phyloP scores from a whole-genome alignment of 2,888 invertebrate species.

The Ferrisia virgata region DNA sequence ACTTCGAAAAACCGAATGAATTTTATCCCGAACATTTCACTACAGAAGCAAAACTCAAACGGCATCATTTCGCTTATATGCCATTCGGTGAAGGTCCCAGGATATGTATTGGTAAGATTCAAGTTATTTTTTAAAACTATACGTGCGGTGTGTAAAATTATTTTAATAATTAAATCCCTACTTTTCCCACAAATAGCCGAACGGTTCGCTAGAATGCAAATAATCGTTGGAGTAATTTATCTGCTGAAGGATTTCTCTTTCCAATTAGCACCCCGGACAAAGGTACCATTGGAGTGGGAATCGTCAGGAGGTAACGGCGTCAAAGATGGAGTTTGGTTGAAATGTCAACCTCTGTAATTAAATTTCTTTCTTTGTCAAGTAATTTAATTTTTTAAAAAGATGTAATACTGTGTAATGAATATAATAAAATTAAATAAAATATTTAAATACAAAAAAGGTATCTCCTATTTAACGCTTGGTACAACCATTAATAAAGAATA shows the following conservation, averaged over 20 bases:
- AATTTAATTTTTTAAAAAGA: no score
- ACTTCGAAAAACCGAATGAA: slow-evolving; percentile 54
- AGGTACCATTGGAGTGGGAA: slow-evolving; percentile 17
- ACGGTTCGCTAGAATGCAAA: slow-evolving; percentile 37
- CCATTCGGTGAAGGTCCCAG: slow-evolving; percentile 54
- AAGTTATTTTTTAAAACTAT: not conserved
- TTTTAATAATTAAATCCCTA: no score
- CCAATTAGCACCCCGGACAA: slow-evolving; percentile 28
- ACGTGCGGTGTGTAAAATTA: not conserved
- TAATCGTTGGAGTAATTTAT: slow-evolving; percentile 27
- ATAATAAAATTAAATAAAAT: no score
- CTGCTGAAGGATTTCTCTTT: slow-evolving; percentile 26
- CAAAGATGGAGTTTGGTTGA: not conserved
- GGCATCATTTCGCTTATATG: slow-evolving; percentile 51
- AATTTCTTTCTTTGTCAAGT: not conserved
- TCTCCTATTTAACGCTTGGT: no score
- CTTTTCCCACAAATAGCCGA: slow-evolving; percentile 41
- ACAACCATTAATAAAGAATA: no score
- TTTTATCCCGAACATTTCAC: slow-evolving; percentile 56
- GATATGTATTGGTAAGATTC: slow-evolving; percentile 53
- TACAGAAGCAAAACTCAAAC: slow-evolving; percentile 52
- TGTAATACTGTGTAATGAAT: no score
- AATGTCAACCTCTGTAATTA: not conserved
- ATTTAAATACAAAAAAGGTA: no score
- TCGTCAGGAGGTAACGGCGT: not conserved